Conservation (phyloP, 2,113 vertebrate species). For the Bubo bubo region DNA sequence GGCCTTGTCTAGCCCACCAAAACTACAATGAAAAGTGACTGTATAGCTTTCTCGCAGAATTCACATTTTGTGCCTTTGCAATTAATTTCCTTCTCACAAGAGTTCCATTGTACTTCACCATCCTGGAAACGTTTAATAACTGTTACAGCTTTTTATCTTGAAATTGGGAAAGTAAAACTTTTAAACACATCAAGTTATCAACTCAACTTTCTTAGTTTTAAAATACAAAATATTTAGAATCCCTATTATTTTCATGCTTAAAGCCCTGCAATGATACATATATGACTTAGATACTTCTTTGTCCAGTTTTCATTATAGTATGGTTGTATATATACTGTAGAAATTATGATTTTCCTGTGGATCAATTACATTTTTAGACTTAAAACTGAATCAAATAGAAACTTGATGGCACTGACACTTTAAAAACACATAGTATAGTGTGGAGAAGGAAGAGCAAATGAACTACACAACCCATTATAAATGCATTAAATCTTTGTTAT, state of each 20-base stretch:
- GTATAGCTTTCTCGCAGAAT: conserved; percentile 73
- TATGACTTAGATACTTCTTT: conserved; percentile 72
- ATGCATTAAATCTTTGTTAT: conserved; percentile 77
- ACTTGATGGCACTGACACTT: conserved; percentile 74
- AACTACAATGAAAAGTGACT: conserved; percentile 70
- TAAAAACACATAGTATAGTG: conserved; percentile 65
- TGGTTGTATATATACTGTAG: conserved; percentile 66
- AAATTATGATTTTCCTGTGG: conserved; percentile 61
- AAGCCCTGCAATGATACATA: conserved; percentile 76
- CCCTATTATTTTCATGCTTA: conserved; percentile 75
- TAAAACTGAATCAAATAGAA: conserved; percentile 72
- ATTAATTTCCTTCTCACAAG: conserved; percentile 55
- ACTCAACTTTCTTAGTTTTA: conserved; percentile 71
- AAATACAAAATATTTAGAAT: conserved; percentile 77
- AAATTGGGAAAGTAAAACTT: conserved; percentile 69
- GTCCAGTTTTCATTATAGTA: conserved; percentile 73
- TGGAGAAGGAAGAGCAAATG: conserved; percentile 74
- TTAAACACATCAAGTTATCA: conserved; percentile 60
- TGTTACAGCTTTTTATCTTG: conserved; percentile 52
- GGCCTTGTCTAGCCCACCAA: conserved; percentile 67
- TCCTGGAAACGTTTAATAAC: conserved; percentile 10
- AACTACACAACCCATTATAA: conserved; percentile 79
- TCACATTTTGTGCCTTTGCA: conserved; percentile 80
- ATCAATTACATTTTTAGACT: conserved; percentile 72
- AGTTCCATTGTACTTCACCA: conserved; percentile 51